These are phyloP conservation scores for Timema podura DNA, from an alignment of 2,888 invertebrate species.

Conservation along the genomic window DNA sequence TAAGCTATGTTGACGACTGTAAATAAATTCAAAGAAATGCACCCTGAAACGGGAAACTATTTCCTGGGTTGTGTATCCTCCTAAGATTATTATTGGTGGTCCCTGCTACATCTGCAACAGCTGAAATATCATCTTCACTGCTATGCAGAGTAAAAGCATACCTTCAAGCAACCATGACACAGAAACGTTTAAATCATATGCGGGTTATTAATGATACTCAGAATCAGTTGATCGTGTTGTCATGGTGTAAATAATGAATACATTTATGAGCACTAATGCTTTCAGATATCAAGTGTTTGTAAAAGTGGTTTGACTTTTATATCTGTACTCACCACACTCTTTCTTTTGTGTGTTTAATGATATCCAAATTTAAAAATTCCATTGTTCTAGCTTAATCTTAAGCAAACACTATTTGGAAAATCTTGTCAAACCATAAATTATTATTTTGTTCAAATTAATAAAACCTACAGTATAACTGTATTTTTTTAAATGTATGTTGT, in stretches of 20 bases:
- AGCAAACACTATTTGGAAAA: no score
- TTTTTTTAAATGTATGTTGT: no score
- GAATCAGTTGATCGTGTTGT: neutral
- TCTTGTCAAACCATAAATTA: no score
- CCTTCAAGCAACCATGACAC: neutral
- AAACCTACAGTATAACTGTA: no score
- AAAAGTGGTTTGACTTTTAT: neutral
- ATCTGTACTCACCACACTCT: no score
- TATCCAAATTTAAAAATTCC: no score
- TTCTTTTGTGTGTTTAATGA: no score
- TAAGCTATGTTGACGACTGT: neutral
- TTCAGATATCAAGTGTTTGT: constrained; percentile 5
- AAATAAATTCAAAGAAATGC: neutral
- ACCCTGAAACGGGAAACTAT: neutral
- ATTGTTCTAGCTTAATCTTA: no score
- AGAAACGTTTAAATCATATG: neutral
- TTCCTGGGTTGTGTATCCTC: neutral
- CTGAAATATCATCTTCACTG: neutral
- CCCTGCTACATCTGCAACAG: neutral
- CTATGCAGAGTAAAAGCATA: neutral
- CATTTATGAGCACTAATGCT: neutral
- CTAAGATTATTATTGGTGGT: neutral
- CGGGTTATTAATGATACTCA: neutral
- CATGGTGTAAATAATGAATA: neutral
- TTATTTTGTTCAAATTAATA: no score